These are phyloP conservation scores for Leucoraja ocellata DNA, from an alignment of 2,797 vertebrate genomes.

Conservation along the genomic window DNA sequence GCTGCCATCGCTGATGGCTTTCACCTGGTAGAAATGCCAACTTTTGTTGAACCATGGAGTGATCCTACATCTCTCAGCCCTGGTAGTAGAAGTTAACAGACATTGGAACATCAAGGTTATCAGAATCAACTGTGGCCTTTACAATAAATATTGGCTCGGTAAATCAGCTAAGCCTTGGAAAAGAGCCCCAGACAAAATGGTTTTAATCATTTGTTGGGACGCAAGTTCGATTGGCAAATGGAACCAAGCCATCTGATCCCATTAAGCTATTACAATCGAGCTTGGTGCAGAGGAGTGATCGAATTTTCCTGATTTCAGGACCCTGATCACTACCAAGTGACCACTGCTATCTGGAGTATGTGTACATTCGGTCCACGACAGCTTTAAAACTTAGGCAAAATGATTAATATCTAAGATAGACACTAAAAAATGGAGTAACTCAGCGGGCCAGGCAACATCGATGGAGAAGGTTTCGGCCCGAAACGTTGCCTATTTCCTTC, in stretches of 20 bases:
- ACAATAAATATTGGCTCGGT: background rate
- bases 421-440: too few relatives aligned
- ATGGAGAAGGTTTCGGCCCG: too few relatives aligned
- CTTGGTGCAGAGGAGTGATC: background rate
- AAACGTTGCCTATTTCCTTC: too few relatives aligned
- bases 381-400: background rate
- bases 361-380: background rate
- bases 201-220: background rate
- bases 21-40: background rate
- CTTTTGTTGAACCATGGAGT: background rate
- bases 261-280: background rate
- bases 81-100: too few relatives aligned
- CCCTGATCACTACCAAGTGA: background rate
- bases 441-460: too few relatives aligned
- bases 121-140: background rate
- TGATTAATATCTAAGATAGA: background rate
- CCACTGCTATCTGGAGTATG: background rate
- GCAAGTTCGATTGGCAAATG: too few relatives aligned
- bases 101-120: background rate
- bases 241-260: background rate
- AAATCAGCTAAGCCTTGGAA: background rate
- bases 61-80: too few relatives aligned
- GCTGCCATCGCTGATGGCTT: too few relatives aligned
- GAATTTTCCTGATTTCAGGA: background rate
- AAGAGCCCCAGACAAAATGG: background rate